Conservation (phyloP, 2,797 vertebrate genomes). For the Xiphophorus birchmanni region DNA sequence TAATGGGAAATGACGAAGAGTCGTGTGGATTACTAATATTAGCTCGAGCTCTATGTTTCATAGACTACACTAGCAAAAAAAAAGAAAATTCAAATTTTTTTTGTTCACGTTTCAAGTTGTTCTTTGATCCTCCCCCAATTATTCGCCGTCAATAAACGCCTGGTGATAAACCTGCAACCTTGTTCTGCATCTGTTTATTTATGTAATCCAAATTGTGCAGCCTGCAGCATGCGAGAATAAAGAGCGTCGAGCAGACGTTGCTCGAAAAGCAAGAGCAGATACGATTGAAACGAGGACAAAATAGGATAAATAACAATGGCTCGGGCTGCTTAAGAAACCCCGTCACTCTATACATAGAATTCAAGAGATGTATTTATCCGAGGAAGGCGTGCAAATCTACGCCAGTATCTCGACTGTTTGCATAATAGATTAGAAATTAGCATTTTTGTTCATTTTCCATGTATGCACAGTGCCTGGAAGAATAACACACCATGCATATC, state of each 20-base stretch:
- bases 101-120: slow-evolving; percentile 62
- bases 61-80: slow-evolving; percentile 56
- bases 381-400: slow-evolving; percentile 98
- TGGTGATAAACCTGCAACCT: slow-evolving; percentile 42
- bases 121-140: slow-evolving; percentile 62
- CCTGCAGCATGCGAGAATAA: slow-evolving; percentile 16
- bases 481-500: slow-evolving; percentile 99
- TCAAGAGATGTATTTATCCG: slow-evolving; percentile 93
- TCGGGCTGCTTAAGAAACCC: slow-evolving; percentile 76
- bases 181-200: slow-evolving; percentile 49
- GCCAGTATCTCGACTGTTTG: slow-evolving; percentile 99
- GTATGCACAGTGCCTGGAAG: slow-evolving; percentile 99
- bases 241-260: slow-evolving; percentile 24
- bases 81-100: slow-evolving; percentile 59
- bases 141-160: slow-evolving; percentile 49
- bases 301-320: slow-evolving; percentile 78
- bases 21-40: slow-evolving; percentile 76
- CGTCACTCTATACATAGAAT: slow-evolving; percentile 93
- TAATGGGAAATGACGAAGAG: slow-evolving; percentile 74
- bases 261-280: slow-evolving; percentile 56
- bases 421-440: slow-evolving; percentile 99
- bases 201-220: slow-evolving; percentile 17
- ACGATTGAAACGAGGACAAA: slow-evolving; percentile 57
- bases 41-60: slow-evolving; percentile 72
- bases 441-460: slow-evolving; percentile 99